Conservation (phyloP, 2,888 invertebrate genomes). For the Chrysopilus asiliformis region DNA sequence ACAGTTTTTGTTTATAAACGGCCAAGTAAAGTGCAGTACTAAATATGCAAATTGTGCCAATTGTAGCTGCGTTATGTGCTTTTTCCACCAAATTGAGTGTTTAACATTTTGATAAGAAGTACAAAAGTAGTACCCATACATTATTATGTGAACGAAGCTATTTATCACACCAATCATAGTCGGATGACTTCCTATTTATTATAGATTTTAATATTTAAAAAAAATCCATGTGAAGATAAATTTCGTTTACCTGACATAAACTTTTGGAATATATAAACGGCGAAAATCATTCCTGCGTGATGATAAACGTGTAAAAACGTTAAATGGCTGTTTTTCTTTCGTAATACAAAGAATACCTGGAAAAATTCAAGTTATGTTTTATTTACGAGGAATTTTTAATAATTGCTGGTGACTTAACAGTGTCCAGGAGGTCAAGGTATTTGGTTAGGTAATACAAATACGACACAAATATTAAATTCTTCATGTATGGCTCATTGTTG, state of each 20-base stretch:
- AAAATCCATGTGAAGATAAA: no score
- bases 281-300: constrained; percentile 64
- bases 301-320: constrained; percentile 78
- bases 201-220: no score
- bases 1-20: constrained; percentile 20
- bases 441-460: constrained; percentile 5
- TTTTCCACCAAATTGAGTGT: constrained; percentile 64
- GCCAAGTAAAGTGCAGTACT: constrained; percentile 3
- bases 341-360: constrained; percentile 55
- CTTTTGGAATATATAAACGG: constrained; percentile 47
- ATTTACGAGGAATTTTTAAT: no score
- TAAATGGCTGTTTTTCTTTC: constrained; percentile 71
- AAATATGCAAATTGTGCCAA: constrained; percentile 37
- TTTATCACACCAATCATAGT: constrained; percentile 59
- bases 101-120: constrained; percentile 53
- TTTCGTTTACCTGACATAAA: constrained; percentile 42
- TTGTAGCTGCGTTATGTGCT: constrained; percentile 65
- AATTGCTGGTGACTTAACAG: neutral
- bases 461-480: constrained; percentile 2
- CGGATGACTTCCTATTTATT: constrained; percentile 59
- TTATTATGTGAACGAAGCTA: constrained; percentile 62
- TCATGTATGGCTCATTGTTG: constrained; percentile 5
- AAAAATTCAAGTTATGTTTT: constrained; percentile 4
- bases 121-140: constrained; percentile 71
- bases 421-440: constrained; percentile 7